phyloP scores from a whole-genome alignment of 2,797 vertebrate species.

The Sylvilagus floridanus region DNA sequence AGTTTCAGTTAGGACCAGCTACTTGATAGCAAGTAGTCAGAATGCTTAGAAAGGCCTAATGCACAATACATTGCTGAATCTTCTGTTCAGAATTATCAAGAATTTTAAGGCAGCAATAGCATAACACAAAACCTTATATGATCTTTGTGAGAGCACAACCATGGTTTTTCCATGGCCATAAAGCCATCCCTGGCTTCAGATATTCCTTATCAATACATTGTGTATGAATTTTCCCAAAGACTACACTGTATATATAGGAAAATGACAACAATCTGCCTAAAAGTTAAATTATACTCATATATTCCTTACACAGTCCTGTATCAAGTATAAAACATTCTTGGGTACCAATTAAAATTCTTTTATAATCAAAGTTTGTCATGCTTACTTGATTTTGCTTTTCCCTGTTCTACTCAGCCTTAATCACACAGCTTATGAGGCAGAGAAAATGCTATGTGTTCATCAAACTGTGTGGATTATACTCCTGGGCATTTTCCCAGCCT shows the following conservation, averaged over 20 bases:
- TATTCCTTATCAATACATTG: not conserved
- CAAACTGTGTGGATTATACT: conserved; percentile 19
- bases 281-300: not conserved
- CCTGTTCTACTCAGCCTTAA: not conserved
- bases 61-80: not conserved
- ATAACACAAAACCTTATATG: not conserved
- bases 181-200: not conserved
- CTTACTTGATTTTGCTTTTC: conserved; percentile 60
- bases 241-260: not conserved
- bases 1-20: not conserved
- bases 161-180: not conserved
- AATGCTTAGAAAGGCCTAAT: not conserved
- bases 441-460: conserved; percentile 36
- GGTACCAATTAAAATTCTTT: conserved; percentile 57
- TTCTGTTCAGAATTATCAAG: conserved; percentile 21
- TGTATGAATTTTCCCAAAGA: not conserved
- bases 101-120: conserved; percentile 35
- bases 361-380: conserved; percentile 36
- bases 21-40: not conserved
- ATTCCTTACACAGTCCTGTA: not conserved
- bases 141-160: not conserved
- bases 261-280: conserved; percentile 9
- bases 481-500: not conserved
- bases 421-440: conserved; percentile 41
- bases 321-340: conserved; percentile 44